phyloP scores from a whole-genome alignment of 2,888 invertebrate species.

The Perithous albicinctus region DNA sequence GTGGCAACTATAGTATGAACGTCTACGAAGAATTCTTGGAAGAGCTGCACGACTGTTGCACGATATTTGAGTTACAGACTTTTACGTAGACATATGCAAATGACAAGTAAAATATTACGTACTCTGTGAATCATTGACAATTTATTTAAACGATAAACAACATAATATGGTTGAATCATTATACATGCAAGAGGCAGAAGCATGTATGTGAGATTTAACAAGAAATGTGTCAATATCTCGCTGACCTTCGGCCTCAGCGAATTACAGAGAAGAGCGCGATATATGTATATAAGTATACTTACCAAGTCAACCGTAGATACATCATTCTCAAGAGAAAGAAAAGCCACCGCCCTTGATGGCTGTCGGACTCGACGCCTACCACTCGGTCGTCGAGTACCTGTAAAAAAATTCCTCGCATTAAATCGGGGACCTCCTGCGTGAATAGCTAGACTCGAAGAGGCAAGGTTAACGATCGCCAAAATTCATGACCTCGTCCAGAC shows the following conservation, averaged over 20 bases:
- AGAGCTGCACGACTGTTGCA: neutral
- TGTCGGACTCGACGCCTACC: constrained; percentile 9
- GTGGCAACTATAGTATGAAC: too few species aligned
- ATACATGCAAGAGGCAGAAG: neutral
- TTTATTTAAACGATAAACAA: constrained; percentile 26
- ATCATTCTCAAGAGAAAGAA: constrained; percentile 26
- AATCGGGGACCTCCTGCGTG: neutral
- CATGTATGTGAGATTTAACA: neutral
- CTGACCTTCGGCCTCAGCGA: constrained; percentile 21
- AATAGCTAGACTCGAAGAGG: neutral
- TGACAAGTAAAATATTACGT: constrained; percentile 23
- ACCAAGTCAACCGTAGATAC: neutral
- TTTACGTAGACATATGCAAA: constrained; percentile 25
- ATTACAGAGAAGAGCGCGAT: constrained; percentile 9
- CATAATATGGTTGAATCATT: constrained; percentile 36
- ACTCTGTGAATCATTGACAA: constrained; percentile 4
- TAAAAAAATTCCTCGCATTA: neutral
- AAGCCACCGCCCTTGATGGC: constrained; percentile 45
- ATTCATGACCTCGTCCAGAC: constrained; percentile 1
- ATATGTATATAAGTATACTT: neutral
- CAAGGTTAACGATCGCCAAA: constrained; percentile 26
- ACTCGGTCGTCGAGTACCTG: neutral
- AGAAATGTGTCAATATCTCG: constrained; percentile 22
- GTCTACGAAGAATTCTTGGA: constrained; percentile 18
- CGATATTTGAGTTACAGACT: constrained; percentile 31